phyloP scores from a whole-genome alignment of 2,113 vertebrate species.

The Chloroceryle aenea region DNA sequence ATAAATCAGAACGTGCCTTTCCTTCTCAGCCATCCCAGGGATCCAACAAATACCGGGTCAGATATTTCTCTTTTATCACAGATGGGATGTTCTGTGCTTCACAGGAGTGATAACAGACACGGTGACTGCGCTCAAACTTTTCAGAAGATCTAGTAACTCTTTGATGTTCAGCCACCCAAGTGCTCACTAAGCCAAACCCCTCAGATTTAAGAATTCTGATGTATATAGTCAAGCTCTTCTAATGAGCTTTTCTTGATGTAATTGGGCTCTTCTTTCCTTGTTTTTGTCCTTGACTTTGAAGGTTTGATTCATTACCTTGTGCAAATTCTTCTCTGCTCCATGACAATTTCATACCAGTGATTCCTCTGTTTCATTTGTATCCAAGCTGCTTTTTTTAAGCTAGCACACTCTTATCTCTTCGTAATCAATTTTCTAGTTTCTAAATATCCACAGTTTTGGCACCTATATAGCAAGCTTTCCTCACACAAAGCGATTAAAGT shows the following conservation, averaged over 20 bases:
- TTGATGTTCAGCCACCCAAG: not conserved
- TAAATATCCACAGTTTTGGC: slow-evolving; percentile 19
- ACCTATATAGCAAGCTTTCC: not conserved
- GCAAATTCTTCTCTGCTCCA: not conserved
- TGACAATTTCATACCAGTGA: not conserved
- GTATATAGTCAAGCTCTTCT: not conserved
- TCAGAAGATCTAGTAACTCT: not conserved
- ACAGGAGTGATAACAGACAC: not conserved
- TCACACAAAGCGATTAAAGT: not conserved
- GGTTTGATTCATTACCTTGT: not conserved
- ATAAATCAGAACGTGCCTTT: not conserved
- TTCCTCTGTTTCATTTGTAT: not conserved
- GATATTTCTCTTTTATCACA: not conserved
- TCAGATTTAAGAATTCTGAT: not conserved
- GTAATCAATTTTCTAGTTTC: not conserved
- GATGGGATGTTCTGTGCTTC: not conserved
- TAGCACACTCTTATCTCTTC: not conserved
- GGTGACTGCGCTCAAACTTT: not conserved
- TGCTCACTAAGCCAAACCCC: not conserved
- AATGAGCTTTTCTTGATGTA: not conserved
- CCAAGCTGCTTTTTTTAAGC: not conserved
- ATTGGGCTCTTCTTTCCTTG: not conserved
- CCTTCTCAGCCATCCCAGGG: not conserved
- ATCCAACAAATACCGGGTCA: not conserved
- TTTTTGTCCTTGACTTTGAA: slow-evolving; percentile 3